Evolutionary conservation across 2,797 vertebrate genomes (phyloP).

Genomic region (Myoxocephalus aenaeus): DNA sequence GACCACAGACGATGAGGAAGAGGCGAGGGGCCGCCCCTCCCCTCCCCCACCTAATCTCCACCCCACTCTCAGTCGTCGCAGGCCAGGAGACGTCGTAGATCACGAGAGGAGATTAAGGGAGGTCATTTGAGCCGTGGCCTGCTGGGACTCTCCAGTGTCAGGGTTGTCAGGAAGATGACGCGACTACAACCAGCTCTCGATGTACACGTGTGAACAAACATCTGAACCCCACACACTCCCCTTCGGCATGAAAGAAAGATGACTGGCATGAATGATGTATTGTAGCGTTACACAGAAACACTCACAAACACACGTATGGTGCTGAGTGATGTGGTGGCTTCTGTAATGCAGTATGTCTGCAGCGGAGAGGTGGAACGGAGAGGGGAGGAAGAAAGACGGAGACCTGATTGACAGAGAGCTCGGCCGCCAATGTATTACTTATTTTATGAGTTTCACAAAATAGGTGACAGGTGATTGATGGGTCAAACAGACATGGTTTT

Average conservation of each 20-base stretch:
- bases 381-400: background rate
- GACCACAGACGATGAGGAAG: constrained; percentile 5
- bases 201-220: constrained; percentile 58
- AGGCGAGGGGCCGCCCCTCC: constrained; percentile 18
- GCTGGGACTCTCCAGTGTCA: constrained; percentile 31
- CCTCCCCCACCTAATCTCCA: background rate
- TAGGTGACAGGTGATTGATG: too few relatives aligned
- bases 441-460: background rate
- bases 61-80: constrained; percentile 9
- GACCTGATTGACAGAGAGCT: constrained; percentile 28
- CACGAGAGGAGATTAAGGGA: constrained; percentile 51
- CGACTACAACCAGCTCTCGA: background rate
- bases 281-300: constrained; percentile 49
- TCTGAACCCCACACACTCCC: constrained; percentile 28
- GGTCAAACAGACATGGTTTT: too few relatives aligned
- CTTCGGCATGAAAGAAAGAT: constrained; percentile 69
- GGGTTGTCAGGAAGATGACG: background rate
- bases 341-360: constrained; percentile 19
- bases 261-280: constrained; percentile 68
- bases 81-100: constrained; percentile 28
- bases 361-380: constrained; percentile 15
- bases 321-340: constrained; percentile 17
- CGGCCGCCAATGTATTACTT: background rate
- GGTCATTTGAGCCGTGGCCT: constrained; percentile 33
- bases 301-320: constrained; percentile 22